A percentile compares a stretch with the other conserved stretches of the same genome.
These are phyloP conservation scores for Pseudomyrmex cubaensis DNA, from an alignment of 1,140 invertebrate genomes.

Conservation along the genomic window DNA sequence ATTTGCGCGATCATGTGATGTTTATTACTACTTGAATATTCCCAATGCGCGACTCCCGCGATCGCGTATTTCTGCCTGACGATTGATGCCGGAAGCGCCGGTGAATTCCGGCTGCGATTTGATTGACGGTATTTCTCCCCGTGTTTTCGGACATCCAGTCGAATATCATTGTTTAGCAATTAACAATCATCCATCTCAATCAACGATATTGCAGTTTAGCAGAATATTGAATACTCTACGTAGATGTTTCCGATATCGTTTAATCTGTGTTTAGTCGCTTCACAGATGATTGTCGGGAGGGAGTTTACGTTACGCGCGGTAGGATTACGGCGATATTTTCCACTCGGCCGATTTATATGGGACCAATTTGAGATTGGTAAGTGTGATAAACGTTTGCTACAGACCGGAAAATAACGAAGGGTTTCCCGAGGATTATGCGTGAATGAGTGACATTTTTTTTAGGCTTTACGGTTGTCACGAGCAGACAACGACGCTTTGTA, in stretches of 20 bases:
- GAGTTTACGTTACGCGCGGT: constrained; percentile 3
- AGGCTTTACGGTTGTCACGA: constrained; percentile 27
- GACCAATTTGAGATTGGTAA: constrained; percentile 70
- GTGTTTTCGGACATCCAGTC: neutral
- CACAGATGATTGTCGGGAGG: constrained; percentile 23
- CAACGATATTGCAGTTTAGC: constrained; percentile 9
- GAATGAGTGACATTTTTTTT: constrained; percentile 68
- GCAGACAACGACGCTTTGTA: neutral
- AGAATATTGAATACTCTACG: neutral
- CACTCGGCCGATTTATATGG: constrained; percentile 50
- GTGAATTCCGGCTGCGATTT: constrained; percentile 14
- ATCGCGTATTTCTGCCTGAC: neutral
- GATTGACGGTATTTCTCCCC: constrained; percentile 28
- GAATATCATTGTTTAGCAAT: constrained; percentile 36
- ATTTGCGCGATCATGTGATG: constrained; percentile 38
- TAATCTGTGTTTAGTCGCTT: constrained; percentile 35
- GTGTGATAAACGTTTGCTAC: constrained; percentile 69
- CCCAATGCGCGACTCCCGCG: constrained; percentile 14
- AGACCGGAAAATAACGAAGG: constrained; percentile 65
- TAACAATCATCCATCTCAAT: constrained; percentile 52
- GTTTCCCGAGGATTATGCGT: constrained; percentile 67
- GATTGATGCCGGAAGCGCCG: neutral
- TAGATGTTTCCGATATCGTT: constrained; percentile 44
- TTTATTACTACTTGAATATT: constrained; percentile 59
- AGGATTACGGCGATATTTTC: constrained; percentile 65